A percentile compares a stretch with the other conserved stretches of the same genome.
phyloP scores from a whole-genome alignment of 2,113 vertebrate genomes.

The Rissa tridactyla region DNA sequence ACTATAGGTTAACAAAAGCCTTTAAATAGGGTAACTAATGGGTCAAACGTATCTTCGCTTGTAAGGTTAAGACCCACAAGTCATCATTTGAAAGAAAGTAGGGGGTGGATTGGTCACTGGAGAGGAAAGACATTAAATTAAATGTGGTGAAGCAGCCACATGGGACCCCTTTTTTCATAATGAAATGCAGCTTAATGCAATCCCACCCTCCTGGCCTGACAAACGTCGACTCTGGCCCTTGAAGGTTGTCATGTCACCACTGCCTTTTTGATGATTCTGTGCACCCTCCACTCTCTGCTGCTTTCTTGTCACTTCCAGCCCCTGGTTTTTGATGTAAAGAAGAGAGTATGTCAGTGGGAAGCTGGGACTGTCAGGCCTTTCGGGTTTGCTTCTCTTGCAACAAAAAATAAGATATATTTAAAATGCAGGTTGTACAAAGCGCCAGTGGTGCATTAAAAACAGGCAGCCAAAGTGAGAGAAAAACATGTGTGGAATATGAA shows the following conservation, averaged over 20 bases:
- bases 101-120: slow-evolving; percentile 50
- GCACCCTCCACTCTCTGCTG: neutral
- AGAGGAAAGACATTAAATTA: slow-evolving; percentile 60
- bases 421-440: neutral
- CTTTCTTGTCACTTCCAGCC: slow-evolving; percentile 1
- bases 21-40: slow-evolving; percentile 58
- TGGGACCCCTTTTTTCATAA: slow-evolving; percentile 46
- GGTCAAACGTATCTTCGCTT: slow-evolving; percentile 50
- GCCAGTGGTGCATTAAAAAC: neutral
- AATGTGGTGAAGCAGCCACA: slow-evolving; percentile 44
- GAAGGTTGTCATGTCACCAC: neutral
- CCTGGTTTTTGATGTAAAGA: slow-evolving; percentile 9
- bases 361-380: slow-evolving; percentile 14
- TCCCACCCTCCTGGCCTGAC: neutral
- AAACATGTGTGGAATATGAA: slow-evolving; percentile 12
- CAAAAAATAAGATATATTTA: neutral
- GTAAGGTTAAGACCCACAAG: slow-evolving; percentile 71
- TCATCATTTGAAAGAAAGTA: slow-evolving; percentile 11
- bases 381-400: slow-evolving; percentile 16
- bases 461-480: neutral
- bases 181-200: slow-evolving; percentile 53
- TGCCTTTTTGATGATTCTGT: neutral
- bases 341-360: neutral
- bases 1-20: slow-evolving; percentile 45
- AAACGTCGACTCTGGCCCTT: neutral